A percentile compares a stretch with the other conserved stretches of the same genome.
These are phyloP conservation scores for Corythornis cristatus DNA, from an alignment of 2,113 vertebrate genomes.

Conservation along the genomic window DNA sequence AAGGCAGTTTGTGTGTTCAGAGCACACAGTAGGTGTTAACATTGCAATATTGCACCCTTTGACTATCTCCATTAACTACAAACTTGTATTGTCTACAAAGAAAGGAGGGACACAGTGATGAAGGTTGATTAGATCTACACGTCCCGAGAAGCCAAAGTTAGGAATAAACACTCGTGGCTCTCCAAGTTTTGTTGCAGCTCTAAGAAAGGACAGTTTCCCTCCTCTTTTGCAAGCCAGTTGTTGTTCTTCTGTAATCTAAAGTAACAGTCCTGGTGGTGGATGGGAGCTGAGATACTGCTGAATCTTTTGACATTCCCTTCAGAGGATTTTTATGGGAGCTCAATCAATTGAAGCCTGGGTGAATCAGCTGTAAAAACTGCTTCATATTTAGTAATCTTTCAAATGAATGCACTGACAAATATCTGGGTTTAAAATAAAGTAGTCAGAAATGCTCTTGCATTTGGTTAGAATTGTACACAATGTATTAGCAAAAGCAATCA, in stretches of 20 bases:
- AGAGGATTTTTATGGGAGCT: neutral
- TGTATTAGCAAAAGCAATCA: slow-evolving; percentile 74
- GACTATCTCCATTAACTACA: neutral
- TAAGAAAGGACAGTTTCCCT: neutral
- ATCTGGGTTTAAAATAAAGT: slow-evolving; percentile 64
- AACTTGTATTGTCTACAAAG: neutral
- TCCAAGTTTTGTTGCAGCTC: neutral
- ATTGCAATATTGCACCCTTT: neutral
- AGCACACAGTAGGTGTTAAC: neutral
- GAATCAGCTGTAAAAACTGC: slow-evolving; percentile 46
- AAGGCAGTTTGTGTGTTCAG: neutral
- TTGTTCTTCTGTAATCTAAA: neutral
- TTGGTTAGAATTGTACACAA: slow-evolving; percentile 72
- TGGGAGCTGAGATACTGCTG: neutral
- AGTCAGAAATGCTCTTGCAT: slow-evolving; percentile 64
- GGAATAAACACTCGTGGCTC: neutral
- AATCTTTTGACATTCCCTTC: slow-evolving; percentile 22
- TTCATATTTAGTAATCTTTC: slow-evolving; percentile 66
- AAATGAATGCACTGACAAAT: slow-evolving; percentile 61
- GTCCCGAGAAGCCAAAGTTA: neutral
- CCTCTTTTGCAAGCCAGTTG: neutral
- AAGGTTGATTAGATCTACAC: neutral
- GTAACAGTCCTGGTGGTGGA: neutral
- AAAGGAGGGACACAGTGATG: neutral
- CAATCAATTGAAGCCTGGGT: slow-evolving; percentile 49